Conservation (phyloP, 2,113 vertebrate species). For the Anoura caudifer region DNA sequence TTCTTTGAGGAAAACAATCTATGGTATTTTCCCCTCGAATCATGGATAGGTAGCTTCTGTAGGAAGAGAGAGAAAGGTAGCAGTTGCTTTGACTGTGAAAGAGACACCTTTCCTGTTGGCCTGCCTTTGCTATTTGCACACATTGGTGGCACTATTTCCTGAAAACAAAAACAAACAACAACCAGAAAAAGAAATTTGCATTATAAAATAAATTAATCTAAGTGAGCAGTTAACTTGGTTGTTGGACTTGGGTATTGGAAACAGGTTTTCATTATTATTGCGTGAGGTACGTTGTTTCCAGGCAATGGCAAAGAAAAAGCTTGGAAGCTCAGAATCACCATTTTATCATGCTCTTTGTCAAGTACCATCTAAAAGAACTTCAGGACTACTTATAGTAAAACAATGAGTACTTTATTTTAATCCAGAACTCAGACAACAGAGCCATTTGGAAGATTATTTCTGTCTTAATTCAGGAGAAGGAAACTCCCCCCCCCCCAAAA, state of each 20-base stretch:
- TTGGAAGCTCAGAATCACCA: neutral
- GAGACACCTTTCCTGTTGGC: neutral
- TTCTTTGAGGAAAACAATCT: neutral
- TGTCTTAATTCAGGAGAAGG: neutral
- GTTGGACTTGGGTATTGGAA: neutral
- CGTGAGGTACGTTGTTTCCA: neutral
- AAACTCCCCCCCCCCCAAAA: neutral
- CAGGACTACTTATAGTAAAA: slow-evolving; percentile 7
- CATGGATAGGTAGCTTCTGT: neutral
- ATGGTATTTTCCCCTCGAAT: neutral
- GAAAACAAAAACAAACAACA: slow-evolving; percentile 11
- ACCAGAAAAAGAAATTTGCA: neutral
- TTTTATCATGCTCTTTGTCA: slow-evolving; percentile 20
- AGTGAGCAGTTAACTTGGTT: neutral
- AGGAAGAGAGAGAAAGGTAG: neutral
- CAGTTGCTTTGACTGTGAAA: neutral
- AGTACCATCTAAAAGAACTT: neutral
- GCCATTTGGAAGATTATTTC: slow-evolving; percentile 41
- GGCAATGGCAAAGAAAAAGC: neutral
- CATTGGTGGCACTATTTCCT: neutral
- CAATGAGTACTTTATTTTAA: neutral
- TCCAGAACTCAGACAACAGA: slow-evolving; percentile 22
- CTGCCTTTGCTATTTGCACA: neutral
- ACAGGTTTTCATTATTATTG: neutral
- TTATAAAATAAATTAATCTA: neutral